Percentiles rank a stretch among this genome's conserved stretches.
Evolutionary conservation across 2,113 vertebrate genomes (phyloP).

Genomic region (Hippocampus guttulatus): DNA sequence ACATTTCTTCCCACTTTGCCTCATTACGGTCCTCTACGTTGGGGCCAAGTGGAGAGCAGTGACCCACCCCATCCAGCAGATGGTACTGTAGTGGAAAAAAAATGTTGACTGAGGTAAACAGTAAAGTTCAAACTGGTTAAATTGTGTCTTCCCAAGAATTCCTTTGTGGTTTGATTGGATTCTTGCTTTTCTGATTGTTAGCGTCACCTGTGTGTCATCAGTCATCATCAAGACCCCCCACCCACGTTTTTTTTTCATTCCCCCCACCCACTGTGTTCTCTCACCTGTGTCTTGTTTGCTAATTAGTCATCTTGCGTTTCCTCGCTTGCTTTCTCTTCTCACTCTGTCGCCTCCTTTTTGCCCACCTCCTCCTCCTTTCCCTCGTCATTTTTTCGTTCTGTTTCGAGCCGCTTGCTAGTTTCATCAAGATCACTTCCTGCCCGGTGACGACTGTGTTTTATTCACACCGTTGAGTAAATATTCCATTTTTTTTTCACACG

Average conservation of each 20-base stretch:
- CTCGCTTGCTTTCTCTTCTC: conserved; percentile 8
- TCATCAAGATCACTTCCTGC: conserved; percentile 1
- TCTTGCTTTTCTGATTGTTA: conserved; percentile 6
- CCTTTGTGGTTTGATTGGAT: background rate
- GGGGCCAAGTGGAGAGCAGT: background rate
- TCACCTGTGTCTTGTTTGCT: conserved; percentile 12
- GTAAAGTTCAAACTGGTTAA: background rate
- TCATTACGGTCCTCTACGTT: background rate
- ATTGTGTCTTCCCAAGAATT: background rate
- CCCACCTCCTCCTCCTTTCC: background rate
- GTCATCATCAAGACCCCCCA: conserved; percentile 1
- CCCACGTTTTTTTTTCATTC: background rate
- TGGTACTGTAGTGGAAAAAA: background rate
- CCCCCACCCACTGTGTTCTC: conserved; percentile 8
- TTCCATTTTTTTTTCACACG: background rate
- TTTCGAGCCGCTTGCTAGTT: background rate
- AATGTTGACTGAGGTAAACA: background rate
- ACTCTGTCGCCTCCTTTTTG: background rate
- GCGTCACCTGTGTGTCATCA: conserved; percentile 13
- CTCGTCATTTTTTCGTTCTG: background rate
- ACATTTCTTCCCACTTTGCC: background rate
- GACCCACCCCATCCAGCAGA: background rate
- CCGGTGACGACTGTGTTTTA: background rate
- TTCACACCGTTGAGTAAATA: background rate
- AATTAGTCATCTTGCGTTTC: conserved; percentile 10